phyloP scores from a whole-genome alignment of 1,140 invertebrate genomes.

The Drosophila busckii region DNA sequence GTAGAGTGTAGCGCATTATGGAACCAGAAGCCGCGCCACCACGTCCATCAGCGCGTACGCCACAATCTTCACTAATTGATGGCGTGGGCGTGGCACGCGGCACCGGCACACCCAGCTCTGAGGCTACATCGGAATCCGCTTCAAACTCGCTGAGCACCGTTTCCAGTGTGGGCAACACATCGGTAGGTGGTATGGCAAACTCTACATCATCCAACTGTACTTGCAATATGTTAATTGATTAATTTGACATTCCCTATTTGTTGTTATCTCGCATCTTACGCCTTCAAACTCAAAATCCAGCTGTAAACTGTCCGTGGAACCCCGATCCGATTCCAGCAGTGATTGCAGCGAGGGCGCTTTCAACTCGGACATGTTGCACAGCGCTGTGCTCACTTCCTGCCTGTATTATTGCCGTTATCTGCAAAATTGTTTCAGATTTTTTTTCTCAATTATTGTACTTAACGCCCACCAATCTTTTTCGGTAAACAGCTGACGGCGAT shows the following conservation, averaged over 20 bases:
- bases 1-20: slow-evolving; percentile 88
- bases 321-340: slow-evolving; percentile 83
- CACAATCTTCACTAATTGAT: slow-evolving; percentile 68
- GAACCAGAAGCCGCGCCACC: slow-evolving; percentile 81
- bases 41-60: slow-evolving; percentile 50
- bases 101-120: slow-evolving; percentile 78
- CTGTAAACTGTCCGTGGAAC: slow-evolving; percentile 84
- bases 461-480: slow-evolving; percentile 59
- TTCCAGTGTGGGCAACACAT: slow-evolving; percentile 89
- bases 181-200: slow-evolving; percentile 89
- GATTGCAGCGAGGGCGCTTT: slow-evolving; percentile 82
- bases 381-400: background rate
- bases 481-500: too few relatives aligned
- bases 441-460: slow-evolving; percentile 52
- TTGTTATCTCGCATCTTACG: slow-evolving; percentile 75
- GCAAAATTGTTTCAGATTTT: slow-evolving; percentile 4
- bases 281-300: slow-evolving; percentile 86
- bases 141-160: slow-evolving; percentile 90
- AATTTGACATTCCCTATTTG: background rate
- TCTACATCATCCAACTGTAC: slow-evolving; percentile 87
- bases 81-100: slow-evolving; percentile 79
- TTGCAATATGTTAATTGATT: slow-evolving; percentile 1
- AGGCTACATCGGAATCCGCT: slow-evolving; percentile 81
- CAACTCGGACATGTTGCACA: slow-evolving; percentile 79
- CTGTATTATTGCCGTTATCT: slow-evolving; percentile 1